Conservation (phyloP, 2,113 vertebrate species). For the Mesembrinibis cayennensis region DNA sequence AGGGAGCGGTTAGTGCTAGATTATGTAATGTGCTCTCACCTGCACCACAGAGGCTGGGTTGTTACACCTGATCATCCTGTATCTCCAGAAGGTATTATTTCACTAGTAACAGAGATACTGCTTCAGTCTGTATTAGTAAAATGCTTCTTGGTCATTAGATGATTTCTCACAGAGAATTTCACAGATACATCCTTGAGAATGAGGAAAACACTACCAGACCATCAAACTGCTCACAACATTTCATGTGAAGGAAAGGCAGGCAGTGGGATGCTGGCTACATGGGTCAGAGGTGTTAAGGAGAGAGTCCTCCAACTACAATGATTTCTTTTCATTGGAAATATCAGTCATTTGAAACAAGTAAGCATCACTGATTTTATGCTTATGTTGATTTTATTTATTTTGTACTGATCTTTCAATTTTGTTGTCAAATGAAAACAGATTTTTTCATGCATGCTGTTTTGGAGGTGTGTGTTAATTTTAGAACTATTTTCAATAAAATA, state of each 20-base stretch:
- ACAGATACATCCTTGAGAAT: neutral
- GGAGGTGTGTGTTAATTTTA: neutral
- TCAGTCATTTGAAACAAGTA: neutral
- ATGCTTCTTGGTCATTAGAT: neutral
- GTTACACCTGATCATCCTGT: neutral
- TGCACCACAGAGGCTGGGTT: neutral
- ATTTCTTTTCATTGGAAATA: neutral
- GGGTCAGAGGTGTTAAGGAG: neutral
- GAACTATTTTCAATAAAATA: neutral
- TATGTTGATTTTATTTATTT: neutral
- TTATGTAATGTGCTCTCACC: neutral
- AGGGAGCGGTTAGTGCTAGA: neutral
- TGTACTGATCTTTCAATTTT: neutral
- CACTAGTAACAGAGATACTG: neutral
- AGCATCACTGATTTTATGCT: neutral
- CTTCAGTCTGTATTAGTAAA: neutral
- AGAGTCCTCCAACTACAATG: accelerated
- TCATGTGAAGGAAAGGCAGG: neutral
- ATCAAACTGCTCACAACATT: neutral
- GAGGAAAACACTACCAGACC: neutral
- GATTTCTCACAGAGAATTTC: neutral
- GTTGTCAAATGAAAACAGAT: neutral
- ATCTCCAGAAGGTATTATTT: neutral
- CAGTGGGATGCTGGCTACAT: neutral
- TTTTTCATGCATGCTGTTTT: neutral